Evolutionary conservation across 2,888 invertebrate species (phyloP).

Genomic region (Antheraea yamamai): DNA sequence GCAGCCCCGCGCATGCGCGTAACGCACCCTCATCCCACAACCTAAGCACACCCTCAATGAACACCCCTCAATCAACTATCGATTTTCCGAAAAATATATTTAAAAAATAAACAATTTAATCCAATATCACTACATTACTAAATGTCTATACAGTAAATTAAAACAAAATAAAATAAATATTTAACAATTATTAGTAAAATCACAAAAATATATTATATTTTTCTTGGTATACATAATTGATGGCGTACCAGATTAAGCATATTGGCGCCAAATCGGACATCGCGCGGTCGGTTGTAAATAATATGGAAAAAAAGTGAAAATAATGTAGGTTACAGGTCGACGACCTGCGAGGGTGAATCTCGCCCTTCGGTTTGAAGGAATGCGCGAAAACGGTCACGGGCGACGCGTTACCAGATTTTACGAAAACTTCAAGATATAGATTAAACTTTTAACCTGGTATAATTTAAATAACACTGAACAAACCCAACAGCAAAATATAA

Average conservation of each 20-base stretch:
- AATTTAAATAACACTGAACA: background rate
- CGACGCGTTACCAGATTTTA: background rate
- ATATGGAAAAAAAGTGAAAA: slow-evolving; percentile 17
- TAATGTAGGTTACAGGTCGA: slow-evolving; percentile 43
- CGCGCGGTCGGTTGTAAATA: slow-evolving; percentile 16
- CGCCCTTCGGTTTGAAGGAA: slow-evolving; percentile 14
- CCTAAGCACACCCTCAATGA: slow-evolving; percentile 69
- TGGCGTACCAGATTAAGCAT: background rate
- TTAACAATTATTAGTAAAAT: background rate
- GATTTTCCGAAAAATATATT: slow-evolving; percentile 56
- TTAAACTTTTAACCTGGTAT: background rate
- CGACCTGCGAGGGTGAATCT: slow-evolving; percentile 33
- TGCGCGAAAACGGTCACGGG: slow-evolving; percentile 17
- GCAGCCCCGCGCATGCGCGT: slow-evolving; percentile 73
- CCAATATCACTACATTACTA: background rate
- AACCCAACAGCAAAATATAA: background rate
- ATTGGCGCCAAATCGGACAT: background rate
- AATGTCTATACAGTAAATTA: background rate
- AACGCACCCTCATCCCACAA: slow-evolving; percentile 43
- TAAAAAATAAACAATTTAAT: background rate
- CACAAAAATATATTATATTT: background rate
- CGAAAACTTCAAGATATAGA: background rate
- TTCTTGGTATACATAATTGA: background rate
- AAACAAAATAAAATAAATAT: background rate
- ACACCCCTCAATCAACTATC: slow-evolving; percentile 75